Evolutionary conservation across 2,113 vertebrate genomes (phyloP).

Genomic region (Aptenodytes patagonicus): DNA sequence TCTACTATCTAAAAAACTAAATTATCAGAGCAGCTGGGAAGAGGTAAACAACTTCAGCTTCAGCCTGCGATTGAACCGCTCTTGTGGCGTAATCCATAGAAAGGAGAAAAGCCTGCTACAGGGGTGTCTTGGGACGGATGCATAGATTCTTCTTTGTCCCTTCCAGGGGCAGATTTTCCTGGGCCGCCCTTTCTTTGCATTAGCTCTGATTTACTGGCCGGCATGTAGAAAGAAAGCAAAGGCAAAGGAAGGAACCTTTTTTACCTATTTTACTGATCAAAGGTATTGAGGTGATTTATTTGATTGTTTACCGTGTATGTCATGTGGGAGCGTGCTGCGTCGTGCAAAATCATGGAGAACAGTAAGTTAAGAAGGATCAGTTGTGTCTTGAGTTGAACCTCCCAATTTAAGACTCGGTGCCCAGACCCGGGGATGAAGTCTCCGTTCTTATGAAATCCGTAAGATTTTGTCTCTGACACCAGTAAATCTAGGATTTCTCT

Average conservation of each 20-base stretch:
- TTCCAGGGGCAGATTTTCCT: not conserved
- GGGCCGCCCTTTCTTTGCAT: not conserved
- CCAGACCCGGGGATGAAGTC: not conserved
- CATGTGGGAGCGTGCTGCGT: not conserved
- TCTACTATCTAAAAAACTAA: not conserved
- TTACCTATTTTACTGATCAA: not conserved
- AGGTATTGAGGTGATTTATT: not conserved
- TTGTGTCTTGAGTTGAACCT: not conserved
- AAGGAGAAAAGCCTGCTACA: not conserved
- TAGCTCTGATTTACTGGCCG: not conserved
- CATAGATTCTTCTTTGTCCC: not conserved
- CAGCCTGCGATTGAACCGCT: not conserved
- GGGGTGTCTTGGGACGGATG: not conserved
- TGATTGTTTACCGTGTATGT: not conserved
- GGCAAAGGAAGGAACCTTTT: not conserved
- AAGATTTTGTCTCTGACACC: not conserved
- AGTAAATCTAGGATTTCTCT: not conserved
- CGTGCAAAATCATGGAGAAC: not conserved
- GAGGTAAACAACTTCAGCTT: not conserved
- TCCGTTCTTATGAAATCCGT: not conserved
- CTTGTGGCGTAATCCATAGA: not conserved
- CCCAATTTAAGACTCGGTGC: not conserved
- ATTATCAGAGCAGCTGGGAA: not conserved
- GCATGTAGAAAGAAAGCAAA: not conserved
- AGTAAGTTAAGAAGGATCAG: not conserved